Evolutionary conservation across 2,113 vertebrate genomes (phyloP).

Genomic region (Tupaia chinensis): DNA sequence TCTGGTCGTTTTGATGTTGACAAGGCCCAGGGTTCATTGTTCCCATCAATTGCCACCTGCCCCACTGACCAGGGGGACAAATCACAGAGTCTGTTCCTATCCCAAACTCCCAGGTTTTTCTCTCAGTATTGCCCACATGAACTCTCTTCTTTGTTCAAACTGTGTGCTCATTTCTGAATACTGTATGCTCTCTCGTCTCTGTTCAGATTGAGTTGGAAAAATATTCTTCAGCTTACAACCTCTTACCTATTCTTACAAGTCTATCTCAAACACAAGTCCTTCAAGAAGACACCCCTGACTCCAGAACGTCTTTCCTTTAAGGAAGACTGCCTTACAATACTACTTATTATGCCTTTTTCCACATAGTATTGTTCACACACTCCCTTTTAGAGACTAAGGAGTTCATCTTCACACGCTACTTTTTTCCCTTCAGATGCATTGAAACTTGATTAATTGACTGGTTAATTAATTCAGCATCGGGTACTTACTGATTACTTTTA

Average conservation of each 20-base stretch:
- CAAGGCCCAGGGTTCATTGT: neutral
- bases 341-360: neutral
- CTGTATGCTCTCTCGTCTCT: neutral
- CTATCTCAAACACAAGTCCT: constrained; percentile 4
- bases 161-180: neutral
- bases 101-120: neutral
- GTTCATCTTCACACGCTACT: neutral
- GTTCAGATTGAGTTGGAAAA: neutral
- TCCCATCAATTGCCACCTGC: neutral
- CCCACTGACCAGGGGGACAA: neutral
- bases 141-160: neutral
- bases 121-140: neutral
- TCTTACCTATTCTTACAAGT: neutral
- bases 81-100: neutral
- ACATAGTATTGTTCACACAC: neutral
- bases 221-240: neutral
- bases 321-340: neutral
- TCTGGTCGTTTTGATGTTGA: neutral
- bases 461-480: neutral
- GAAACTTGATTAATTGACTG: constrained; percentile 19
- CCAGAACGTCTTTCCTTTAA: neutral
- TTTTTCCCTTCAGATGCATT: neutral
- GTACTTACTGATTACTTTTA: neutral
- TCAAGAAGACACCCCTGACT: neutral
- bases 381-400: neutral